Conservation (phyloP, 2,888 invertebrate species). For the Ochlodes sylvanus region DNA sequence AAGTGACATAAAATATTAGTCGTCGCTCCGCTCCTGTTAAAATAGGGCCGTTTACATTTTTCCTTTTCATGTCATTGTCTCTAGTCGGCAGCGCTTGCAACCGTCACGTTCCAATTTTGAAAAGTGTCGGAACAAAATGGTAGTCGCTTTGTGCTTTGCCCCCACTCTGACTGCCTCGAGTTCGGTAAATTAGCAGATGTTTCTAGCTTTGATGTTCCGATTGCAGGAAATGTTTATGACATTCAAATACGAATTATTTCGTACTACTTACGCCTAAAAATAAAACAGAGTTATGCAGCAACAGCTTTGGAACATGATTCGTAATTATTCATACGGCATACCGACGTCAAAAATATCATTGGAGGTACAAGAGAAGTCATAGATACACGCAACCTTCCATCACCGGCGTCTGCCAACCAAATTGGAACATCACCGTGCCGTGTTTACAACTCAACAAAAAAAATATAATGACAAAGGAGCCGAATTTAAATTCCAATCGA, state of each 20-base stretch:
- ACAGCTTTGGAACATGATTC: conserved; percentile 66
- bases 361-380: conserved; percentile 71
- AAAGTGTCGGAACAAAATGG: conserved; percentile 85
- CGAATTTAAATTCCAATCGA: conserved; percentile 85
- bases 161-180: conserved; percentile 63
- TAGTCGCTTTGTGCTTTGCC: conserved; percentile 77
- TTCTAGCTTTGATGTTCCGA: conserved; percentile 72
- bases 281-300: conserved; percentile 22
- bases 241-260: conserved; percentile 39
- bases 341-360: conserved; percentile 79
- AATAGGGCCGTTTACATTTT: conserved; percentile 84
- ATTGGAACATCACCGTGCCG: conserved; percentile 82
- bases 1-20: conserved; percentile 72
- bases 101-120: conserved; percentile 85
- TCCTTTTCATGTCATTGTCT: conserved; percentile 85
- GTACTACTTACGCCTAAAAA: conserved; percentile 8
- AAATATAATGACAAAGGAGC: conserved; percentile 80
- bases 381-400: conserved; percentile 71
- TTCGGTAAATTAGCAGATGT: conserved; percentile 82
- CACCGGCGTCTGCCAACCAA: conserved; percentile 74
- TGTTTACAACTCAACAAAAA: conserved; percentile 84
- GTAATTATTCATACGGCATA: conserved; percentile 79
- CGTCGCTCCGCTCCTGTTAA: conserved; percentile 73
- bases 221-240: conserved; percentile 54
- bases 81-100: conserved; percentile 82